Conservation (phyloP, 1,140 invertebrate species). For the Drosophila nebulosa region DNA sequence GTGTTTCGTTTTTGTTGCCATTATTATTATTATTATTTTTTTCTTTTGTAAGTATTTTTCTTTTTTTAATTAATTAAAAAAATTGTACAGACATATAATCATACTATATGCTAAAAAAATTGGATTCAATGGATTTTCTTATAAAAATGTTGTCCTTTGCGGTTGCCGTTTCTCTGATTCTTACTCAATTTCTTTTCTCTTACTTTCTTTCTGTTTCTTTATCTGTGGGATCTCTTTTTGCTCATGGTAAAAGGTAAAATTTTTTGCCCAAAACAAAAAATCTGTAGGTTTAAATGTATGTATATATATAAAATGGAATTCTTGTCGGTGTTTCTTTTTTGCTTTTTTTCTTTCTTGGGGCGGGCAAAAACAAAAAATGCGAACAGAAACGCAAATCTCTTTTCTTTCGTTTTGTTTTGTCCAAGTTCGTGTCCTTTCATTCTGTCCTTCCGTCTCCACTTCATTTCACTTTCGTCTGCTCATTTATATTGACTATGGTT, state of each 20-base stretch:
- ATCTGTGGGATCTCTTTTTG: constrained; percentile 34
- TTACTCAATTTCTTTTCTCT: constrained; percentile 5
- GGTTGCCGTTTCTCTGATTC: constrained; percentile 16
- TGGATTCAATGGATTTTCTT: constrained; percentile 21
- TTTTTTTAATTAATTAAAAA: constrained; percentile 70
- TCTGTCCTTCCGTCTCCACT: constrained; percentile 3
- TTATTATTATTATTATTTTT: constrained; percentile 44
- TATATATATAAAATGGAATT: constrained; percentile 27
- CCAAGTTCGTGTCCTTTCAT: constrained; percentile 37
- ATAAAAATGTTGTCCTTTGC: constrained; percentile 10
- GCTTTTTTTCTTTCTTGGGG: not conserved
- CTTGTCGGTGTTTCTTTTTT: not conserved
- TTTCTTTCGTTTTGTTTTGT: constrained; percentile 29
- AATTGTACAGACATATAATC: constrained; percentile 77
- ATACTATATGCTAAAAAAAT: constrained; percentile 74
- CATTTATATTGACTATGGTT: constrained; percentile 81
- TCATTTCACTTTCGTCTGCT: constrained; percentile 27
- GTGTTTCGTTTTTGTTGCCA: constrained; percentile 75
- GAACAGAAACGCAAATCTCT: constrained; percentile 12
- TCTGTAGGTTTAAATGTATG: not conserved
- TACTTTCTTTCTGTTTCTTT: constrained; percentile 21
- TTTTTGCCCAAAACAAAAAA: constrained; percentile 7
- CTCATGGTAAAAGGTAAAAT: constrained; percentile 32
- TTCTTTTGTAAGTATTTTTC: constrained; percentile 68
- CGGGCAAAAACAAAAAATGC: not conserved